phyloP scores from a whole-genome alignment of 1,140 invertebrate species.

The Bactericera cockerelli region DNA sequence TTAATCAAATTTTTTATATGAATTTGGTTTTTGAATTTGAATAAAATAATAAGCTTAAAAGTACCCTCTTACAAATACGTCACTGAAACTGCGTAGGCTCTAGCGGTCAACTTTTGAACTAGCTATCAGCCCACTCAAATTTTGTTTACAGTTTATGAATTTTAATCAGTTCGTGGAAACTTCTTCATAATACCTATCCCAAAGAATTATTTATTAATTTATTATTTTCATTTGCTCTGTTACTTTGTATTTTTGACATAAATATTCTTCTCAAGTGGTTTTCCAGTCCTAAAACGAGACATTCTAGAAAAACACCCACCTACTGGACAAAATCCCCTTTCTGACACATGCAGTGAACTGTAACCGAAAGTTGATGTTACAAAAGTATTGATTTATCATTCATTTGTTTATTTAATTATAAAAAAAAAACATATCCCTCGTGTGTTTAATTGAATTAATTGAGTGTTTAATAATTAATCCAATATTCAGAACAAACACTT shows the following conservation, averaged over 20 bases:
- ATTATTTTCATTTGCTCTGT: not conserved
- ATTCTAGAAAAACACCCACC: not conserved
- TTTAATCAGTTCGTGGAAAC: not conserved
- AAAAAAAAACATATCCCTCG: not conserved
- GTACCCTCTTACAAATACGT: too few species aligned
- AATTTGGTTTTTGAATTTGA: too few species aligned
- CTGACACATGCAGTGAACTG: too few species aligned
- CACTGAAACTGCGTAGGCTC: not conserved
- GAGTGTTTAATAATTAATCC: not conserved
- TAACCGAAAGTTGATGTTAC: too few species aligned
- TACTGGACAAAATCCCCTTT: too few species aligned
- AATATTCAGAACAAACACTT: not conserved
- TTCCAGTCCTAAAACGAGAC: not conserved
- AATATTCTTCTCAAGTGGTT: not conserved
- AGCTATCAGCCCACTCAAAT: constrained; percentile 2
- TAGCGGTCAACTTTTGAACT: not conserved
- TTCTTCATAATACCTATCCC: not conserved
- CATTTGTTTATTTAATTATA: not conserved
- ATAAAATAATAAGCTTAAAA: too few species aligned
- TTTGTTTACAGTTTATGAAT: not conserved
- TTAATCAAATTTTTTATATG: too few species aligned
- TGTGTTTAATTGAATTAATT: constrained; percentile 1
- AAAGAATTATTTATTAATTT: not conserved
- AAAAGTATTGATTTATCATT: too few species aligned
- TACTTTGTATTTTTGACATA: not conserved